Base-by-base conservation (phyloP, 35 echinoderm and acorn worm genomes). In the Ophioderma brevispina region DNA sequence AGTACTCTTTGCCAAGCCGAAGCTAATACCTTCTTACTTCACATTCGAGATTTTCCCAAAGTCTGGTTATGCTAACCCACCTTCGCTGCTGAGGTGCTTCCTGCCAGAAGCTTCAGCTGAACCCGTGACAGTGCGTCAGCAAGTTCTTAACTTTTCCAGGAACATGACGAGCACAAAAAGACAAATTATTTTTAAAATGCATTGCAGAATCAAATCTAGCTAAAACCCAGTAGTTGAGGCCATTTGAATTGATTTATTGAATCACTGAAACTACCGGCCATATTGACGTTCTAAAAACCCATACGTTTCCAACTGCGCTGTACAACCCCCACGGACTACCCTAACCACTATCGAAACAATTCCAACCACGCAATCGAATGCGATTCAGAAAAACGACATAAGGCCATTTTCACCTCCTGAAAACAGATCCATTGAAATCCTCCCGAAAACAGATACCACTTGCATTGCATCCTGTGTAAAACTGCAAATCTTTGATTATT, bases 301-400 rank as follows among this genome's bases (percentile, higher is more conserved):
- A 78, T 84, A 28, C 63, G 15, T 31, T 79, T 78, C 15, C 36
- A 30, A 1, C 31, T 19, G 8, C 87, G 32, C 18, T 2, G 34
- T 0, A 14, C 13, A n/a, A 13, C 78, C 81, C 89, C 75, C 86
- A 21, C 86, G 21, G 0, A 33, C 31, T 31, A 91, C 17, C 5
- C 55, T 55, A 14, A 91, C 19, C 0, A 86, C 55, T 1, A 91
- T 64, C 8, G 89, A 25, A 91, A 39, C 5, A 91, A 46, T 13
- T 91, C 89, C 25, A 84, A 40, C 55, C 32, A 84, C 10, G 77
- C 85, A 40, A 92, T 92, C 11, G 78, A 88, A 11, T 43, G 38
- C 3, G 21, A 38, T 8, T 49, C 33, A 17, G 13, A 13, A 0
- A 8, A 2, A 56, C 35, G 1, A 87, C 4, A 35, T 33, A 1